Percentiles rank a stretch among this genome's conserved stretches.
phyloP scores from a whole-genome alignment of 1,140 invertebrate species.

The Rhagoletis pomonella region DNA sequence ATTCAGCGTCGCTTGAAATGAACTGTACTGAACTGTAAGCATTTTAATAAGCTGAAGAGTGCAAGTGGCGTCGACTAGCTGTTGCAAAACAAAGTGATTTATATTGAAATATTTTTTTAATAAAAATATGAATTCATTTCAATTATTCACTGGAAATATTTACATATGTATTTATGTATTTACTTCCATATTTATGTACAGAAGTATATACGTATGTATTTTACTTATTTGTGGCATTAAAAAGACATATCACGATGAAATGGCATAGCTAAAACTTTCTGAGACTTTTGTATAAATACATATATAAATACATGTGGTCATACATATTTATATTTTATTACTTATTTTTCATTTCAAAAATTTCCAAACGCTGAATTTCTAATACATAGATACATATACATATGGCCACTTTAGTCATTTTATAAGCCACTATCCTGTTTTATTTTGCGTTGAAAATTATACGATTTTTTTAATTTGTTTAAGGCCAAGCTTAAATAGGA shows the following conservation, averaged over 20 bases:
- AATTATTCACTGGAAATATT: slow-evolving; percentile 23
- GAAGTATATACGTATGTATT: neutral
- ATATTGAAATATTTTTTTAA: neutral
- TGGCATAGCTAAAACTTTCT: neutral
- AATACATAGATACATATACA: no score
- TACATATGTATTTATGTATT: neutral
- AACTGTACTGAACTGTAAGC: slow-evolving; percentile 14
- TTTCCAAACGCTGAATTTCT: no score
- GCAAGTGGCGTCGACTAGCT: neutral
- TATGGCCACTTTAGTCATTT: no score
- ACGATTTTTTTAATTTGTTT: no score
- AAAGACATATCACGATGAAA: no score
- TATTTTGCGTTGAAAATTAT: no score
- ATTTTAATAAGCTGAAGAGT: neutral
- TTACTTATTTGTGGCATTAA: no score
- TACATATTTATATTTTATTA: neutral
- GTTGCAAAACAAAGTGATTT: slow-evolving; percentile 52
- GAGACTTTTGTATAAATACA: neutral
- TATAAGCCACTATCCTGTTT: no score
- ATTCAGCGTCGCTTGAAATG: slow-evolving; percentile 9
- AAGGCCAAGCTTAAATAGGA: no score
- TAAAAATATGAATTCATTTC: neutral
- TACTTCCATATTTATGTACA: neutral
- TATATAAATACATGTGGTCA: neutral
- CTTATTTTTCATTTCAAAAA: no score